These are phyloP conservation scores for Aleiodes sp. DNA, from an alignment of 1,140 invertebrate species.

Conservation along the genomic window DNA sequence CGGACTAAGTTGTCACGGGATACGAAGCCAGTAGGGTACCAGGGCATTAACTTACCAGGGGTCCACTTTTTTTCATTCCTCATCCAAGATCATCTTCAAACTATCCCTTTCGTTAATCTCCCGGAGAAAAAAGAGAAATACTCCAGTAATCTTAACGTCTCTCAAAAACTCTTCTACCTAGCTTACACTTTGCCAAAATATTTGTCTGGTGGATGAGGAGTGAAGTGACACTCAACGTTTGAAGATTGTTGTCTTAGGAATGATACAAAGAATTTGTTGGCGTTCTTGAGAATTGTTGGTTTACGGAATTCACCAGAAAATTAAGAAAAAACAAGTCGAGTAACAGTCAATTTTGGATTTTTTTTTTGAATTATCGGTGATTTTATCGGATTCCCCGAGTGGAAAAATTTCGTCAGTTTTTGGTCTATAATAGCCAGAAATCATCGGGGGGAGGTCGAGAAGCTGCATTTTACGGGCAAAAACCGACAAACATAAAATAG, in stretches of 20 bases:
- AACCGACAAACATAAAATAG: no score
- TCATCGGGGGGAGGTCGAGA: no score
- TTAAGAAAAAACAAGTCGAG: no score
- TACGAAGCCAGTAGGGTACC: not conserved
- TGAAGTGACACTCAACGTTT: not conserved
- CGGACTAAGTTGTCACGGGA: slow-evolving; percentile 15
- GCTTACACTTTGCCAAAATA: slow-evolving; percentile 12
- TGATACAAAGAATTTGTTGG: not conserved
- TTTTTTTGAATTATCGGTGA: no score
- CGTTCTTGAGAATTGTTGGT: not conserved
- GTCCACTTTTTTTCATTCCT: not conserved
- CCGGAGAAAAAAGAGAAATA: not conserved
- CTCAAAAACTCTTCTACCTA: no score
- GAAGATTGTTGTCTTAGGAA: not conserved
- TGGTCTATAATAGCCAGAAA: no score
- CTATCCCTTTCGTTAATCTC: not conserved
- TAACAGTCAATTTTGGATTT: no score
- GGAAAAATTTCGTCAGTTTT: no score
- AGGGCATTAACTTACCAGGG: slow-evolving; percentile 10
- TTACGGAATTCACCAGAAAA: no score
- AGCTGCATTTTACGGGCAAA: no score
- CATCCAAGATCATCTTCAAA: not conserved
- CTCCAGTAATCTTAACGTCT: no score
- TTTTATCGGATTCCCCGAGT: no score
- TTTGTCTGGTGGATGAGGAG: not conserved